Percentiles rank a stretch among this genome's conserved stretches.
phyloP scores from a whole-genome alignment of 2,888 invertebrate species.

The Neoascia interrupta region DNA sequence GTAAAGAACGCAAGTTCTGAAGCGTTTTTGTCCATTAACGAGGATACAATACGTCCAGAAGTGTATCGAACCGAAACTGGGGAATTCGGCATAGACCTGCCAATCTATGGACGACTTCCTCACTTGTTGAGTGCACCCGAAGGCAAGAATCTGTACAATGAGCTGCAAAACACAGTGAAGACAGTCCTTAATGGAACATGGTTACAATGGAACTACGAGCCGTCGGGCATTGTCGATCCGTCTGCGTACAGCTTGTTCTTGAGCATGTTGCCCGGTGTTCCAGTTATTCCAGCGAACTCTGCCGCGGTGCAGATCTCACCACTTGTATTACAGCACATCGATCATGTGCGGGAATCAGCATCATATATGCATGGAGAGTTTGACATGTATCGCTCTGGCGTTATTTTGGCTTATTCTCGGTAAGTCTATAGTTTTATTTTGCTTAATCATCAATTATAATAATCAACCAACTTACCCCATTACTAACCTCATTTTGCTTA shows the following conservation, averaged over 20 bases:
- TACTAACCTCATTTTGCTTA: conserved; percentile 31
- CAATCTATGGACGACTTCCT: conserved; percentile 76
- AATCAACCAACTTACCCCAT: conserved; percentile 8
- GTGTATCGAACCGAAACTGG: conserved; percentile 73
- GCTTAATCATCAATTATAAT: neutral
- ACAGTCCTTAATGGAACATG: conserved; percentile 74
- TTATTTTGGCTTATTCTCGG: conserved; percentile 86
- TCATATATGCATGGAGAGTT: conserved; percentile 85
- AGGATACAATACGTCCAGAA: conserved; percentile 76
- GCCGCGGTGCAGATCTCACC: conserved; percentile 69
- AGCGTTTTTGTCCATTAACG: conserved; percentile 79
- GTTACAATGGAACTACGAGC: conserved; percentile 78
- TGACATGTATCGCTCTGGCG: conserved; percentile 78
- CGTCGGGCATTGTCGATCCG: conserved; percentile 70
- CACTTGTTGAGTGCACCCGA: conserved; percentile 72
- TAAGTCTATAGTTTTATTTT: conserved; percentile 76
- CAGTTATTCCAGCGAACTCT: conserved; percentile 81
- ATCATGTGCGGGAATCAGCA: conserved; percentile 80
- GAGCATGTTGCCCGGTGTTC: conserved; percentile 89
- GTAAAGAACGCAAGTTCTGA: conserved; percentile 82
- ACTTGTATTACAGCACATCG: conserved; percentile 74
- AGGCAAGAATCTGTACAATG: conserved; percentile 72
- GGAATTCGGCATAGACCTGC: conserved; percentile 76
- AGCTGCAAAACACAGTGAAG: conserved; percentile 72
- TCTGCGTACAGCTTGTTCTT: conserved; percentile 84